Evolutionary conservation across 2,113 vertebrate species (phyloP).

Genomic region (Anoura caudifer): DNA sequence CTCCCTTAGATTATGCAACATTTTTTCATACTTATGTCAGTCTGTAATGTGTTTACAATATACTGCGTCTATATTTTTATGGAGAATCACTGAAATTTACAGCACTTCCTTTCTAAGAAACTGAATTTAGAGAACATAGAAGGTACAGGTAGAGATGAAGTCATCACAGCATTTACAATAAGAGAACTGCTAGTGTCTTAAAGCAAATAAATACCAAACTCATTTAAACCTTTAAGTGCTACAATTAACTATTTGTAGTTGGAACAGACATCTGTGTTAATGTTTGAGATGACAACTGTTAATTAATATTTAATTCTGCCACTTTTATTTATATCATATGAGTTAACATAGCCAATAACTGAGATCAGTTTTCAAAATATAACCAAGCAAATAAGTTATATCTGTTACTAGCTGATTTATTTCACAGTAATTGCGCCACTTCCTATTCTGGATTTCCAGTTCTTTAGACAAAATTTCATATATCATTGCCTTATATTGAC

Average conservation of each 20-base stretch:
- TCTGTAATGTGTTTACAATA: constrained; percentile 21
- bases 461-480: constrained; percentile 52
- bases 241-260: not conserved
- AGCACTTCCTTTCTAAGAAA: constrained; percentile 19
- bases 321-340: not conserved
- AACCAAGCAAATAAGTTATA: constrained; percentile 27
- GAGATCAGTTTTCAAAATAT: constrained; percentile 11
- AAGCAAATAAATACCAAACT: not conserved
- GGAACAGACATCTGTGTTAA: not conserved
- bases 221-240: not conserved
- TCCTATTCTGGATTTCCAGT: constrained; percentile 53
- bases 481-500: constrained; percentile 85
- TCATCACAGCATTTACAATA: not conserved
- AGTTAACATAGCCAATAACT: not conserved
- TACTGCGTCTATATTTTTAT: constrained; percentile 8
- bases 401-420: constrained; percentile 53
- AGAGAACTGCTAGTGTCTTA: not conserved
- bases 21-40: not conserved
- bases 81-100: not conserved
- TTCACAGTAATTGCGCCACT: constrained; percentile 60
- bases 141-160: not conserved
- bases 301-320: constrained; percentile 29
- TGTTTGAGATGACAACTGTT: not conserved
- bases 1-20: not conserved
- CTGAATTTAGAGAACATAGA: constrained; percentile 46